Base-by-base conservation (phyloP, 2,113 vertebrate species). In the Brachyhypopomus occidentalis region DNA sequence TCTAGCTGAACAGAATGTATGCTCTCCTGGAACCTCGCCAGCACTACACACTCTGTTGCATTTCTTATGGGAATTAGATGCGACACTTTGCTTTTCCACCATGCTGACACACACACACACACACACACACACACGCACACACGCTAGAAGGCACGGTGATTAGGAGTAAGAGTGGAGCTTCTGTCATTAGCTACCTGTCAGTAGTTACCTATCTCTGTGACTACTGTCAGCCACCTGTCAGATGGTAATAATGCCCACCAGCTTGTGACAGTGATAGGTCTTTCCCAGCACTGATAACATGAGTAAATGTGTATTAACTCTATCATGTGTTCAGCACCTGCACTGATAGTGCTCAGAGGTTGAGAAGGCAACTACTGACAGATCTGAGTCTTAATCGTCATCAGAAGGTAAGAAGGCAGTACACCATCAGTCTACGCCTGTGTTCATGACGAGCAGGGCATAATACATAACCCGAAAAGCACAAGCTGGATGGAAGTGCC, bases 241-340 rank as follows among this genome's bases (percentile, higher is more conserved):
- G 69, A n/a, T 67, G 48, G 48, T 66, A 79, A 79, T 74, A 48
- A 78, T 14, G 19, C 45, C 81, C 70, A 66, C 69, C 63, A 45
- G 62, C 76, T 66, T 72, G 58, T 80, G 78, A 48, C 70, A 82
- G 59, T 78, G 76, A 72, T 78, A 72, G 62, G 74, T 78, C 45
- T 77, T 73, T 60, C 71, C 22, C 14, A 20, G 2, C 17, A 55
- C 45, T 71, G 76, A 78, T 81, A 80, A 74, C 55, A 6, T 9
- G 52, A 20, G 67, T 19, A 25, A 36, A 56, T 17, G 77, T 16
- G 71, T 45, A 75, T 75, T 62, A 81, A 75, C 30, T 52, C 79
- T 75, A 48, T 52, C 12, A 12, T 2, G 12, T 52, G 2, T 66
- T 30, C 41, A 74, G 56, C 58, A 41, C 36, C 41, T 52, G 20